Evolutionary conservation across 2,113 vertebrate species (phyloP).

Genomic region (Verasper variegatus): DNA sequence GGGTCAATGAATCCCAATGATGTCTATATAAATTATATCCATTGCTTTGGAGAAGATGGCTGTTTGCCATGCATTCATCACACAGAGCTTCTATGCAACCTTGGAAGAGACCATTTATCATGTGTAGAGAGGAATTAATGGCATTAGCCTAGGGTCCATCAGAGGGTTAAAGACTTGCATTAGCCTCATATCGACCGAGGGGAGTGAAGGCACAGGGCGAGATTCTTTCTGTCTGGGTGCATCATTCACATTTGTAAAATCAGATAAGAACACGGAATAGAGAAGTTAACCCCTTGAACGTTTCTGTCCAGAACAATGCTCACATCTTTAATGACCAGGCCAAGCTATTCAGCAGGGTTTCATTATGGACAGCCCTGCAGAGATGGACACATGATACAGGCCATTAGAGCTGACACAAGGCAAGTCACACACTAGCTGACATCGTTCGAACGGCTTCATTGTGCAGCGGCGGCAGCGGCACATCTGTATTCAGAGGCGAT

Average conservation of each 20-base stretch:
- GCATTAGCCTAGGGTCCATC: conserved; percentile 64
- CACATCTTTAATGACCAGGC: conserved; percentile 56
- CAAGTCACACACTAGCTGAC: conserved; percentile 65
- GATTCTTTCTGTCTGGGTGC: conserved; percentile 27
- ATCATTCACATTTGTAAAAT: conserved; percentile 69
- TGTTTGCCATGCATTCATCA: conserved; percentile 32
- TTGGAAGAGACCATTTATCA: conserved; percentile 56
- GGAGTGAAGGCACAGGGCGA: conserved; percentile 5
- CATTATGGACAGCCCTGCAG: conserved; percentile 44
- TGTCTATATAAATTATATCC: conserved; percentile 58
- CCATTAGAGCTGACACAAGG: conserved; percentile 66
- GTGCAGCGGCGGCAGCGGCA: conserved; percentile 29
- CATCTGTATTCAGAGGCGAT: conserved; percentile 58
- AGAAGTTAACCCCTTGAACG: conserved; percentile 66
- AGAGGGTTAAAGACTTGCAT: conserved; percentile 74
- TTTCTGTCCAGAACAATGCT: conserved; percentile 56
- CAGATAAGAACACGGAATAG: conserved; percentile 60
- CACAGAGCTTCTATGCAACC: conserved; percentile 23
- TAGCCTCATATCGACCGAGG: conserved; percentile 61
- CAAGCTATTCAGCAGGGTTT: conserved; percentile 47
- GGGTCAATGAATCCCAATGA: conserved; percentile 59
- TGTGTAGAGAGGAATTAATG: conserved; percentile 56
- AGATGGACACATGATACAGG: conserved; percentile 51
- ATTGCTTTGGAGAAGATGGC: conserved; percentile 35
- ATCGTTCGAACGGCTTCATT: conserved; percentile 65